phyloP scores from a whole-genome alignment of 2,113 vertebrate genomes.

The Thoracochromis brauschi region DNA sequence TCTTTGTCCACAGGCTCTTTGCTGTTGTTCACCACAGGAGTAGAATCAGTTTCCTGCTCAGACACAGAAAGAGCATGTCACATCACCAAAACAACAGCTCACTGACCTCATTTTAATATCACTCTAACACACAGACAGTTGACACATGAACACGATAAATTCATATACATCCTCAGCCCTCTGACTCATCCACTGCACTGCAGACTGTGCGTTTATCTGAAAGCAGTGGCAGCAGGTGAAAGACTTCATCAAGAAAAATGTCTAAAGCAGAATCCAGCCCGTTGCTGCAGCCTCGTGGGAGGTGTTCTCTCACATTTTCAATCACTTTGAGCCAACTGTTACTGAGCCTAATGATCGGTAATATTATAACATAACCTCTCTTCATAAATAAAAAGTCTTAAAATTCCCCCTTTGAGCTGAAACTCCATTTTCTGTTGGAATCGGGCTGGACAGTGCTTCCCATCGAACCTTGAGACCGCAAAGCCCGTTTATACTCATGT shows the following conservation, averaged over 20 bases:
- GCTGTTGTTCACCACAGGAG: slow-evolving; percentile 67
- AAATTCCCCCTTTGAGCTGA: background rate
- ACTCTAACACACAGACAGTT: background rate
- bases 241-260: background rate
- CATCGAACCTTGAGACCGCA: background rate
- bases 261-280: background rate
- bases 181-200: background rate
- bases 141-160: background rate
- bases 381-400: background rate
- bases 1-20: slow-evolving; percentile 76
- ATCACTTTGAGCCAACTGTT: background rate
- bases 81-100: background rate
- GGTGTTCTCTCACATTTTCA: background rate
- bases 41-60: background rate
- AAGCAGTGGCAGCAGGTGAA: background rate
- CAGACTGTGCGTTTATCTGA: background rate
- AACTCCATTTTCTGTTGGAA: background rate
- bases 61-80: background rate
- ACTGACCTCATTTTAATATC: background rate
- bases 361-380: background rate
- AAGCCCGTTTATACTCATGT: background rate
- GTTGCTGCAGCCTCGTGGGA: background rate
- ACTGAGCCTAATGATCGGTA: background rate
- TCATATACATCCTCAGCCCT: background rate
- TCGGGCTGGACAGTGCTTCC: background rate